Percentiles rank a stretch among this genome's conserved stretches.
phyloP scores from a whole-genome alignment of 2,113 vertebrate species.

The Gallinago jamesoni region DNA sequence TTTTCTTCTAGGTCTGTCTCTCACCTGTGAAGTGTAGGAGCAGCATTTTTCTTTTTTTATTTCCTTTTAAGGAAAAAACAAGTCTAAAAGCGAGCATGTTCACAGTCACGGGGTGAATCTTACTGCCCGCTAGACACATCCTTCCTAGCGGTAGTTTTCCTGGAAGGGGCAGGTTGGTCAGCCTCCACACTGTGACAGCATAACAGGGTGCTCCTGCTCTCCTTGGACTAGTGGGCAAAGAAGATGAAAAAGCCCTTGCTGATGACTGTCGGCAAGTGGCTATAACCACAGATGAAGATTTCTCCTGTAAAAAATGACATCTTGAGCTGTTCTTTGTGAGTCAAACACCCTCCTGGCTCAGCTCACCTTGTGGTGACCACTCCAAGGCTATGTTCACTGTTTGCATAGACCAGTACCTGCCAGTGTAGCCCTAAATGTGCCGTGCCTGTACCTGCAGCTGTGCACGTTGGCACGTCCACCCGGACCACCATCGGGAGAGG shows the following conservation, averaged over 20 bases:
- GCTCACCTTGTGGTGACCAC: not conserved
- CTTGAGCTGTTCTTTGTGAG: not conserved
- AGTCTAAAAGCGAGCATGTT: not conserved
- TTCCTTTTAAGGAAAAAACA: not conserved
- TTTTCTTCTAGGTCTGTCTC: not conserved
- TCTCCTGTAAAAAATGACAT: not conserved
- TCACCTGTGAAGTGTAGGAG: not conserved
- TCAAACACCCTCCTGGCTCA: not conserved
- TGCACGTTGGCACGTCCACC: rapidly evolving
- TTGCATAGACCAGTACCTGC: not conserved
- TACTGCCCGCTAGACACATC: not conserved
- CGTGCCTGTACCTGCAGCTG: not conserved
- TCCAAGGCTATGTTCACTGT: no score
- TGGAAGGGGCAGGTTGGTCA: not conserved
- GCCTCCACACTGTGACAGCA: rapidly evolving
- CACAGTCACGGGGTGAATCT: not conserved
- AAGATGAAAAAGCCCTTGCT: not conserved
- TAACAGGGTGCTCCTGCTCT: rapidly evolving
- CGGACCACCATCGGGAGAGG: rapidly evolving
- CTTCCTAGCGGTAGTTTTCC: not conserved
- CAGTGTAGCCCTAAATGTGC: rapidly evolving
- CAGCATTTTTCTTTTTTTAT: not conserved
- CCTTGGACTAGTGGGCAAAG: not conserved
- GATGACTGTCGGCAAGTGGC: rapidly evolving
- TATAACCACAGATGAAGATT: not conserved